These are phyloP conservation scores for Rhinolophus sinicus DNA, from an alignment of 2,113 vertebrate species.

Conservation along the genomic window DNA sequence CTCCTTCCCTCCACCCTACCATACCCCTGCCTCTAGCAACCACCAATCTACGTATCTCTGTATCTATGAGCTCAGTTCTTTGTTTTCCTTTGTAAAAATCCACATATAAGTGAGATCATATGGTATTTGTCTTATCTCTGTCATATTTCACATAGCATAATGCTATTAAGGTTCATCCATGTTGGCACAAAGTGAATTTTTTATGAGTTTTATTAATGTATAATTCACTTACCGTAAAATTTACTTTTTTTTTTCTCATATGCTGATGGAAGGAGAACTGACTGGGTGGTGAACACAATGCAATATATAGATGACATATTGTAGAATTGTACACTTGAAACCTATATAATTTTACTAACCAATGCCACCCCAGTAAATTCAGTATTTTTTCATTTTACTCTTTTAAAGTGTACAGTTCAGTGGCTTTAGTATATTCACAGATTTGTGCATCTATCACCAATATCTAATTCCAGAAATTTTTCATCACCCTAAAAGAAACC, in stretches of 20 bases:
- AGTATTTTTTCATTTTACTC: not conserved
- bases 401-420: not conserved
- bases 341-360: no score
- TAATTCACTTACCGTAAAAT: constrained; percentile 16
- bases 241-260: not conserved
- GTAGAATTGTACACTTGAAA: no score
- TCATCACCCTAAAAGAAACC: not conserved
- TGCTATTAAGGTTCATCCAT: not conserved
- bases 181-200: not conserved
- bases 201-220: not conserved
- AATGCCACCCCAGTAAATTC: no score
- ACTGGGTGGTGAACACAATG: no score
- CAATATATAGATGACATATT: no score
- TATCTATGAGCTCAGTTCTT: not conserved
- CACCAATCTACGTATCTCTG: not conserved
- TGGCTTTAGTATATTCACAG: not conserved
- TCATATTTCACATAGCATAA: not conserved
- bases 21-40: not conserved
- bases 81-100: not conserved
- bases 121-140: not conserved
- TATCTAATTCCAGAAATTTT: not conserved
- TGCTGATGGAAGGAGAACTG: no score
- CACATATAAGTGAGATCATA: not conserved
- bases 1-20: not conserved
- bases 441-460: not conserved